Evolutionary conservation across 2,113 vertebrate species (phyloP), one percentile per base, ranked within the genome.

Genomic region (Agapornis roseicollis): DNA sequence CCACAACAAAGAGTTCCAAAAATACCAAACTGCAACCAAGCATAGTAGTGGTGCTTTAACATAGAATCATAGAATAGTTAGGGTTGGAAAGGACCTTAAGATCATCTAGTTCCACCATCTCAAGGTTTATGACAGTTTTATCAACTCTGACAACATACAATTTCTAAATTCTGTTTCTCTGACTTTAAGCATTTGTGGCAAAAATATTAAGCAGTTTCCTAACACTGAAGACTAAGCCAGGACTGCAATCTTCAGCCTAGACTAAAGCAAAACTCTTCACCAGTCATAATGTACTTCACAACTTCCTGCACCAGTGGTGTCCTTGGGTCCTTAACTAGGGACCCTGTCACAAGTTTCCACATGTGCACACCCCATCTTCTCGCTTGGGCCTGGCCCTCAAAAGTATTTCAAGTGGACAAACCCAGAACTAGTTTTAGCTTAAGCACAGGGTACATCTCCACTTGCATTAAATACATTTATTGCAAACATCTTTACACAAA

Each of bases 401-500:
- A 1, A 0, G 2, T 2, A 1, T 66, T 29, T 28, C 31, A 5
- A 23, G 35, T 12, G 42, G 69, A 10, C 87, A 49, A 28, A 78
- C 58, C 90, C 85, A 53, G 10, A 10, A 15, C 39, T 28, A 7
- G 1, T 7, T n/a, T 10, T 25, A 79, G 69, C 80, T 65, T 1
- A 63, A 76, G 93, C 74, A 86, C 24, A 12, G 83, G 77, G 9
- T 90, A 1, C 29, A 3, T 42, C 92, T 83, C 79, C 94, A 84
- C 77, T 96, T 73, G 64, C 97, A 55, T 98, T 96, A 96, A 98
- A 97, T 80, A 98, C 97, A 93, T 97, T 98, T 98, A 98, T 97
- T 97, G 97, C 97, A 95, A 97, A 97, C 95, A 63, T 91, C 84
- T 97, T 96, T 89, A 97, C 97, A 98, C 98, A 97, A 97, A 97